Conservation (phyloP, 2,113 vertebrate species). For the Meles meles region DNA sequence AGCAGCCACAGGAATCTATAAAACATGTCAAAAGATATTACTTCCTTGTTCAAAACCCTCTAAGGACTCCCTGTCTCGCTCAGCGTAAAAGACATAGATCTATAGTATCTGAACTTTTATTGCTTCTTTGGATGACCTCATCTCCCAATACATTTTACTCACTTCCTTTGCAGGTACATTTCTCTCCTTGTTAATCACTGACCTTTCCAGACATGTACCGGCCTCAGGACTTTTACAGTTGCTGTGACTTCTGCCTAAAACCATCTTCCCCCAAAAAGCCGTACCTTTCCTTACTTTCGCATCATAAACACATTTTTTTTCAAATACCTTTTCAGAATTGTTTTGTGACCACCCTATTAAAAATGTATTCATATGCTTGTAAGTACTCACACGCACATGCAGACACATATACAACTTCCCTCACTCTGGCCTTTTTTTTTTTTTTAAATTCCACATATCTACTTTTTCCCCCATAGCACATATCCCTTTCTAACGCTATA, state of each 20-base stretch:
- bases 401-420: neutral
- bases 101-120: neutral
- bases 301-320: neutral
- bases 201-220: neutral
- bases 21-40: neutral
- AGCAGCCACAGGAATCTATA: neutral
- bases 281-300: neutral
- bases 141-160: neutral
- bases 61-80: neutral
- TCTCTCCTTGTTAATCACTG: neutral
- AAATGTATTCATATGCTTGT: too few relatives aligned
- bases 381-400: rapidly evolving
- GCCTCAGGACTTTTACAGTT: neutral
- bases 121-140: neutral
- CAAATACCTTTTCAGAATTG: neutral
- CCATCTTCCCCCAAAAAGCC: neutral
- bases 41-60: neutral
- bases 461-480: neutral
- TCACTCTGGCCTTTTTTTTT: neutral
- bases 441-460: neutral
- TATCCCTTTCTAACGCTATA: neutral
- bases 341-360: neutral
- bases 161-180: neutral
- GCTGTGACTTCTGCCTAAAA: neutral
- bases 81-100: neutral